These are phyloP conservation scores for Euura saliciscinereae DNA, from an alignment of 1,140 invertebrate species.

Conservation along the genomic window DNA sequence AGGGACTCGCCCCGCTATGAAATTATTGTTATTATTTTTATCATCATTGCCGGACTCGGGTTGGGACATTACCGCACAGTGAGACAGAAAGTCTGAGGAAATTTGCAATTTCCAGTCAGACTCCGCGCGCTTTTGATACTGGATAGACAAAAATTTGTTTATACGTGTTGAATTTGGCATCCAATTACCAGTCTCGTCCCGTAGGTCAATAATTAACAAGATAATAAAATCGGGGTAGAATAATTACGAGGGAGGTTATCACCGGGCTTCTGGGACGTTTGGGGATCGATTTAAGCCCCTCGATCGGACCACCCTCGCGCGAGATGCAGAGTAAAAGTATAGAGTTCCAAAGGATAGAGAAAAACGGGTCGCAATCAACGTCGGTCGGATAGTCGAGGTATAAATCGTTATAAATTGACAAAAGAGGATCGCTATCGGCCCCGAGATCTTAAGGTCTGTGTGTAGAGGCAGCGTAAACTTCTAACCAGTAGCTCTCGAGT, in stretches of 20 bases:
- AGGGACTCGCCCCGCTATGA: background rate
- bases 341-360: background rate
- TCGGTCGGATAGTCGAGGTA: slow-evolving; percentile 28
- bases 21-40: slow-evolving; percentile 6
- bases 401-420: slow-evolving; percentile 57
- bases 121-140: background rate
- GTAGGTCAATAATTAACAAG: background rate
- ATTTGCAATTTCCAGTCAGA: background rate
- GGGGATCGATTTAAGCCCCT: no score
- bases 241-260: background rate
- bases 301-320: slow-evolving; percentile 14
- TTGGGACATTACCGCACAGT: background rate
- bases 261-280: background rate
- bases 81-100: background rate
- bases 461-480: background rate
- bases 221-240: background rate
- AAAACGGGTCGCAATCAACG: background rate
- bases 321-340: slow-evolving; percentile 2
- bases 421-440: slow-evolving; percentile 47
- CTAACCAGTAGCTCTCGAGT: background rate
- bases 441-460: slow-evolving; percentile 41
- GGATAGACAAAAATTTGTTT: background rate
- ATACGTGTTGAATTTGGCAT: background rate
- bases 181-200: background rate
- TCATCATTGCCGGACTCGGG: background rate